Conservation (phyloP, 2,888 invertebrate species). For the Monoplex corrugatus region DNA sequence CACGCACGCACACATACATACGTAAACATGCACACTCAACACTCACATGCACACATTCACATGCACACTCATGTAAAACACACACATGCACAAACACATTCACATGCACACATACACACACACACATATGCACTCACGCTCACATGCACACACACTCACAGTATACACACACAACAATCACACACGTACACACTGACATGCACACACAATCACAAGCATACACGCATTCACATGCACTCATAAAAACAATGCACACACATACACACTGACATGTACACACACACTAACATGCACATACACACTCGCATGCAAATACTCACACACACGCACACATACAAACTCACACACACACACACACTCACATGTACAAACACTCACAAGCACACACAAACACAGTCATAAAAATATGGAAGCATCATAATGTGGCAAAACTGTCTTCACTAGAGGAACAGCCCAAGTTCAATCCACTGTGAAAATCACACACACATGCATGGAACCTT, state of each 20-base stretch:
- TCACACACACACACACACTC: background rate
- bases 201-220: background rate
- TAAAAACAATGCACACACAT: too few species aligned
- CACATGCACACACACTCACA: constrained; percentile 2
- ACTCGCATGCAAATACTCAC: background rate
- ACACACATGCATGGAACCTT: too few species aligned
- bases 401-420: background rate
- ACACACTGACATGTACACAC: background rate
- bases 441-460: too few species aligned
- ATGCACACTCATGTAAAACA: background rate
- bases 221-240: too few species aligned
- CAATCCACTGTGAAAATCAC: too few species aligned
- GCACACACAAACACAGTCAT: background rate
- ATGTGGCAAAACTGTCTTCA: too few species aligned
- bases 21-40: background rate
- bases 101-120: background rate
- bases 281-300: background rate
- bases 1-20: background rate
- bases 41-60: background rate
- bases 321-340: background rate
- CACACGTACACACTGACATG: background rate
- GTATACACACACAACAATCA: background rate
- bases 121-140: background rate
- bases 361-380: background rate
- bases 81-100: background rate